phyloP scores from a whole-genome alignment of 2,797 vertebrate genomes.

The Acanthis flammea region DNA sequence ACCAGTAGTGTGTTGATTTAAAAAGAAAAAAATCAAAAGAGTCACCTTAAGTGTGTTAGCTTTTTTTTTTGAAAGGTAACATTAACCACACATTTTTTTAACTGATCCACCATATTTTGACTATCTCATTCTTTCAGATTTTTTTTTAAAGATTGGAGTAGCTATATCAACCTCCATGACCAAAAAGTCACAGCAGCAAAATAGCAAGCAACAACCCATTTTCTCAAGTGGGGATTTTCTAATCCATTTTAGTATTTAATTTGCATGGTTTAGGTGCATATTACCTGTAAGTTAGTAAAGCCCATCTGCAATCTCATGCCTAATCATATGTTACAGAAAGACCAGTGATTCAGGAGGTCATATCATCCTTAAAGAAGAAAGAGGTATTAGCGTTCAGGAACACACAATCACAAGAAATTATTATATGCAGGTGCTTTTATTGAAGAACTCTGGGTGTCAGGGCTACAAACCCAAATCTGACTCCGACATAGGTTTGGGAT shows the following conservation, averaged over 20 bases:
- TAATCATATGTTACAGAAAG: not conserved
- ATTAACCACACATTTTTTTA: not conserved
- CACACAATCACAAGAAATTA: too few species aligned
- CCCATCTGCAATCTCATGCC: not conserved
- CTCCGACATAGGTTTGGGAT: too few species aligned
- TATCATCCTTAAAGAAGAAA: not conserved
- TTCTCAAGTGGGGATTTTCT: not conserved
- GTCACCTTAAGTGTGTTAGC: not conserved
- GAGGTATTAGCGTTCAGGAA: not conserved
- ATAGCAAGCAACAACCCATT: not conserved
- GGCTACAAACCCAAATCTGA: too few species aligned
- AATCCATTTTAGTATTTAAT: not conserved
- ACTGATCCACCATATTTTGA: not conserved
- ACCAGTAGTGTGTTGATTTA: not conserved
- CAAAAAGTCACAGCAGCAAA: not conserved
- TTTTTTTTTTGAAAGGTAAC: not conserved
- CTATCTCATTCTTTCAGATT: not conserved
- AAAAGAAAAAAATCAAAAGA: not conserved
- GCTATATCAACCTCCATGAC: rapidly evolving
- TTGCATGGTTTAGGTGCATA: rapidly evolving
- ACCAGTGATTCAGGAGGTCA: not conserved
- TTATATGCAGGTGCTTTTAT: too few species aligned
- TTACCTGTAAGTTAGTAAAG: not conserved
- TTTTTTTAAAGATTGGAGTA: not conserved
- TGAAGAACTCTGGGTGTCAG: too few species aligned